phyloP scores from a whole-genome alignment of 2,888 invertebrate species.

The Lydus trimaculatus region DNA sequence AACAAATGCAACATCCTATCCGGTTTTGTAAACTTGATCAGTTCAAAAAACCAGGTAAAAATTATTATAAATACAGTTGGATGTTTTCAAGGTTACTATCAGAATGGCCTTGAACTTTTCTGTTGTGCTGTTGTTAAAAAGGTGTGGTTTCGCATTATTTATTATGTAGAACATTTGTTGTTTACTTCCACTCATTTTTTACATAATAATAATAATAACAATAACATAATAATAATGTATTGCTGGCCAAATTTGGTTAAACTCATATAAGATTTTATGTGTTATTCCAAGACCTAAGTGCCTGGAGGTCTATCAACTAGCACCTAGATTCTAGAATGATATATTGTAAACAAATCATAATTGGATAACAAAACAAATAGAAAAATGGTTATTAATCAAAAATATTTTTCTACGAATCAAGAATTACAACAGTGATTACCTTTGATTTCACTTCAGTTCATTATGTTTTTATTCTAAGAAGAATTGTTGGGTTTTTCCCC shows the following conservation, averaged over 20 bases:
- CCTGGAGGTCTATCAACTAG: too few relatives aligned
- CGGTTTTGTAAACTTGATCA: not conserved
- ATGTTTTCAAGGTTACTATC: conserved; percentile 29
- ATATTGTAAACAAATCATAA: too few relatives aligned
- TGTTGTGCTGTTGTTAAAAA: conserved; percentile 12
- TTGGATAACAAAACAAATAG: too few relatives aligned
- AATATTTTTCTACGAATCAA: not conserved
- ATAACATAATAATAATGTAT: too few relatives aligned
- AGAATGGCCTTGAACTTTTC: conserved; percentile 27
- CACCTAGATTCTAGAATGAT: too few relatives aligned
- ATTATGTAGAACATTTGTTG: conserved; percentile 27
- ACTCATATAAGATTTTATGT: too few relatives aligned
- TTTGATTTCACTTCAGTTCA: not conserved
- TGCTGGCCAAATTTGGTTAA: too few relatives aligned
- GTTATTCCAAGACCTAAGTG: too few relatives aligned
- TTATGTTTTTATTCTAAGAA: not conserved
- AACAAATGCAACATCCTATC: not conserved
- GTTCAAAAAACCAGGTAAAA: not conserved
- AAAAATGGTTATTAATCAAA: not conserved
- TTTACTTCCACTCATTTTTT: conserved; percentile 26
- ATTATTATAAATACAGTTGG: conserved; percentile 25
- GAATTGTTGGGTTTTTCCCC: not conserved
- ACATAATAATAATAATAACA: conserved; percentile 20
- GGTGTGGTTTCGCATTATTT: conserved; percentile 31
- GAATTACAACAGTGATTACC: not conserved